phyloP scores from a whole-genome alignment of 2,797 vertebrate species.

The Clarias pachynema region DNA sequence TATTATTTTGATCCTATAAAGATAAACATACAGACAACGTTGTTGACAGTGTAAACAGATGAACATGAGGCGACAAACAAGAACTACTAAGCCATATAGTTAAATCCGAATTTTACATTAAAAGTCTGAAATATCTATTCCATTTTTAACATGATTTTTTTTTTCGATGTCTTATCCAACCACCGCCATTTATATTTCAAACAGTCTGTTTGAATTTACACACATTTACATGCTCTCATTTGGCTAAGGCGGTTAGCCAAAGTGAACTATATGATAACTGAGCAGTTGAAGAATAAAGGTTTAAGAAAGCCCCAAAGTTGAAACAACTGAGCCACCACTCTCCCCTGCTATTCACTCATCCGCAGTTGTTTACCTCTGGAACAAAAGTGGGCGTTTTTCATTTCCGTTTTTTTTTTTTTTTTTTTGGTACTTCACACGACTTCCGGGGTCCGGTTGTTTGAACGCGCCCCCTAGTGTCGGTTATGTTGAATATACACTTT shows the following conservation, averaged over 20 bases:
- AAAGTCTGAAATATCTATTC: background rate
- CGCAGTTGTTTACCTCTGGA: background rate
- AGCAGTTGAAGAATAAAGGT: background rate
- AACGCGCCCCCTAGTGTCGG: background rate
- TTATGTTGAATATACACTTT: background rate
- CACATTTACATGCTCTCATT: background rate
- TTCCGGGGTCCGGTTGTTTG: background rate
- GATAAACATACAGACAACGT: too few species aligned
- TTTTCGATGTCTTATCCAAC: background rate
- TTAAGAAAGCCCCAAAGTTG: background rate
- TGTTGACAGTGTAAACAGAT: background rate
- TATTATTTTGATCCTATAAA: too few species aligned
- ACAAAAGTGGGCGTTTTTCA: constrained; percentile 7
- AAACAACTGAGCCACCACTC: background rate
- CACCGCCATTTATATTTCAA: background rate
- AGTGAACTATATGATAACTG: background rate
- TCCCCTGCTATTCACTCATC: background rate
- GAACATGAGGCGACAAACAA: background rate
- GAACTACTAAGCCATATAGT: background rate
- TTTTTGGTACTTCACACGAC: background rate
- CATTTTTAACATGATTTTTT: background rate
- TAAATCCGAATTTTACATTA: background rate
- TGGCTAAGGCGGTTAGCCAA: background rate
- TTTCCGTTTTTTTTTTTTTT: background rate
- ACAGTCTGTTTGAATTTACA: background rate